Base-by-base conservation (phyloP, 2,113 vertebrate species). In the Prinia subflava region DNA sequence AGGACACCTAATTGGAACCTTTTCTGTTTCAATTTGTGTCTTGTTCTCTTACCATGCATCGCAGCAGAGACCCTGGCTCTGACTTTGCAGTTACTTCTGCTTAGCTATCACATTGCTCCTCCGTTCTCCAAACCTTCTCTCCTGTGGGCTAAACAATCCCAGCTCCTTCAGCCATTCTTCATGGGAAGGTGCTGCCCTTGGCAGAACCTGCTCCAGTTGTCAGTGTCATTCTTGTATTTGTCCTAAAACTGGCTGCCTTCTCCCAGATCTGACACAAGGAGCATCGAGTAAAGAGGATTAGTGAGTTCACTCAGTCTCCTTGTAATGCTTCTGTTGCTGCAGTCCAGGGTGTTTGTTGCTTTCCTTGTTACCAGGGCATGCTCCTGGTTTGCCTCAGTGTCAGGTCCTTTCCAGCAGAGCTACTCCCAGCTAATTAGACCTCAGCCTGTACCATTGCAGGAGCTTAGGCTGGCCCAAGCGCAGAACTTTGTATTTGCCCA, bases 261-360 rank as follows among this genome's bases (percentile, higher is more conserved):
- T 83, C 44, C 49, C 44, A 59, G 27, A 17, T n/a, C 16, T 7
- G 37, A 30, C 53, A 46, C 6, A 39, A 28, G 62, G 42, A 59
- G n/a, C 2, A 1, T 13, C 0, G 0, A 69, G 22, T 19, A 20
- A 69, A 79, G 30, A 73, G 22, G 13, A 63, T 25, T 5, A 57
- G 14, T 7, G 62, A 84, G 39, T 70, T 91, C 30, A 8, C 49
- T 42, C 42, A 46, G 3, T 63, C 25, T 52, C 1, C 13, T 16
- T 78, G 53, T 30, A 25, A 2, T 16, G 33, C 21, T 87, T 1
- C 35, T 41, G 53, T 63, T 64, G 83, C 70, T 79, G 11, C n/a
- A 56, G 22, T 62, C 33, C 18, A 14, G 8, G 22, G 6, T 46
- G 47, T 33, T 62, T 44, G 28, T 41, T 78, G 77, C 28, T 11